These are phyloP conservation scores for Cryptophagus acutangulus DNA, from an alignment of 2,888 invertebrate genomes.

Conservation along the genomic window DNA sequence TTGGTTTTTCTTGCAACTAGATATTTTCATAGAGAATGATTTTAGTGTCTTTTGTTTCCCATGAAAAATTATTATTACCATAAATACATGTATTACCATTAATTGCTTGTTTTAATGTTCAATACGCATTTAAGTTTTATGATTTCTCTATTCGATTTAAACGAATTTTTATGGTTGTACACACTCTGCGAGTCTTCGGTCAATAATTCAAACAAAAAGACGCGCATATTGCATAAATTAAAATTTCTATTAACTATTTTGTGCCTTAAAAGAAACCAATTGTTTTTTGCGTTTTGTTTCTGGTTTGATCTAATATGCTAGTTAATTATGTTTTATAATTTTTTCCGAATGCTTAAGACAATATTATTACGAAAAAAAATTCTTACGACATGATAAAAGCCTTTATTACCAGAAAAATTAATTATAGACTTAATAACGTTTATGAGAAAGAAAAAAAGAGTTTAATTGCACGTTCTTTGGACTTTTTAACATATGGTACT, in stretches of 20 bases:
- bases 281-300: too few species aligned
- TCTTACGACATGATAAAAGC: too few species aligned
- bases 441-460: slow-evolving; percentile 26
- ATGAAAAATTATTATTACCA: slow-evolving; percentile 17
- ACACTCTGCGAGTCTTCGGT: too few species aligned
- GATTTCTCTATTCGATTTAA: slow-evolving; percentile 1
- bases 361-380: background rate
- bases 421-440: slow-evolving; percentile 8
- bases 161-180: background rate
- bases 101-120: background rate
- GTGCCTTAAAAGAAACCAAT: too few species aligned
- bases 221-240: too few species aligned
- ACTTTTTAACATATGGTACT: slow-evolving; percentile 29
- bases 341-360: background rate
- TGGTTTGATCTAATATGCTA: too few species aligned
- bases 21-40: slow-evolving; percentile 16
- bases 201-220: too few species aligned
- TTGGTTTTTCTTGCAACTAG: slow-evolving; percentile 17
- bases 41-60: slow-evolving; percentile 15
- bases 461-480: slow-evolving; percentile 17
- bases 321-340: too few species aligned
- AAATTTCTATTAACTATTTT: too few species aligned
- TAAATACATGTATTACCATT: slow-evolving; percentile 15
- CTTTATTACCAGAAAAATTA: background rate
- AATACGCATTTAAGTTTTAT: background rate